Base-by-base conservation (phyloP, 1,140 invertebrate genomes). In the Sipha flava region DNA sequence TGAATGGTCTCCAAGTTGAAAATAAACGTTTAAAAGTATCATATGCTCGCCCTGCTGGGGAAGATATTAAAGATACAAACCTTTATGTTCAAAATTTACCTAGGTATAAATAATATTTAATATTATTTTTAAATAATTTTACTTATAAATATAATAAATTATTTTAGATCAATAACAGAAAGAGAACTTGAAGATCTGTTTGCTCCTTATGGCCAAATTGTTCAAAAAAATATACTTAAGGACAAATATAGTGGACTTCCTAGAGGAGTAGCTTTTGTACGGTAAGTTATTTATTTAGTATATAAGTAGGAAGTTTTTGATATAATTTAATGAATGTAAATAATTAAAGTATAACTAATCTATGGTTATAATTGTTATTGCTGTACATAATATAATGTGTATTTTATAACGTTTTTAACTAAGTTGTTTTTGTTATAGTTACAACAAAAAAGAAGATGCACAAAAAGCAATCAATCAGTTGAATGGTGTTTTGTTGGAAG, bases 1-100 rank as follows among this genome's bases (percentile, higher is more conserved):
- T 97, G 81, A 97, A 97, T 86, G 95, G 95, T 29, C 90, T 94
- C 81, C 91, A 94, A 85, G 89, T 96, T 47, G 91, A 94, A 83
- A 94, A 95, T 85, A 95, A 95, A 85, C 88, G 90, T 82, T 90
- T 95, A 83, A 95, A 95, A 89, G 89, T 90, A 81, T 96, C 95
- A 26, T 96, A 94, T 86, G 95, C 95, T 21, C 87, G 95, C 82
- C 95, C 95, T 4, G 93, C 93, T 54, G 93, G 94, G 21, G 95
- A 97, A 81, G 92, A 94, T 79, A 95, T 96, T 81, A 98, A 97
- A 86, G 94, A 96, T 85, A 96, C 95, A 16, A 98, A 98, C 87
- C 87, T 98, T 45, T 98, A 97, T 87, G 91, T 98, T 72, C 93
- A 94, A 79, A 96, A 96, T 88, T 88, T 98, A 81, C 95, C 95